phyloP scores from a whole-genome alignment of 2,797 vertebrate genomes.

The Hemibagrus guttatus region DNA sequence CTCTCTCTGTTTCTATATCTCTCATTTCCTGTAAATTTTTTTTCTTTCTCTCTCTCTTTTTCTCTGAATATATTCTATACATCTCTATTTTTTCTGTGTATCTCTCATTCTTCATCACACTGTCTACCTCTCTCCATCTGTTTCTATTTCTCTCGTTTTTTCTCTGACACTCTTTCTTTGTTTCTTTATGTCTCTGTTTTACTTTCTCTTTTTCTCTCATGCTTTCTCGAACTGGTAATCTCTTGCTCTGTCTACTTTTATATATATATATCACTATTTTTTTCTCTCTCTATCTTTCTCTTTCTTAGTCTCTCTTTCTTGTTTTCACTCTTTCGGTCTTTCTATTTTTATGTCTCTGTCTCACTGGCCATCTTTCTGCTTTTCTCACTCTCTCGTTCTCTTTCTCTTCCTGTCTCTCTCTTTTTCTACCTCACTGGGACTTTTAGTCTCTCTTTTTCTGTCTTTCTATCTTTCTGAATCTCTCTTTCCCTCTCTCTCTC shows the following conservation, averaged over 20 bases:
- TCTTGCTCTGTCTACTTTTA: constrained; percentile 8
- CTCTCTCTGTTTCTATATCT: background rate
- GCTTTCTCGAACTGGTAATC: constrained; percentile 25
- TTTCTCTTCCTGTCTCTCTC: constrained; percentile 35
- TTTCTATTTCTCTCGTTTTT: constrained; percentile 26
- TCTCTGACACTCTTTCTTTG: too few species aligned
- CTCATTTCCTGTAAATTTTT: too few species aligned
- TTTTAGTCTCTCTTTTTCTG: constrained; percentile 30
- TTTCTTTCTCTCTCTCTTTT: constrained; percentile 37
- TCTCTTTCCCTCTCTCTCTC: constrained; percentile 15
- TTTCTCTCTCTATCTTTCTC: constrained; percentile 28
- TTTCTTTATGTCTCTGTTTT: too few species aligned
- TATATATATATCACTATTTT: constrained; percentile 52
- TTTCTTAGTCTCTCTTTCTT: too few species aligned
- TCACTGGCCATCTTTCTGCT: background rate
- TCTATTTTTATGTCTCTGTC: constrained; percentile 45
- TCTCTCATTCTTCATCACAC: background rate
- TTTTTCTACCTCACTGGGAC: too few species aligned
- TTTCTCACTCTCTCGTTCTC: background rate
- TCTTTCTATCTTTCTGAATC: constrained; percentile 12
- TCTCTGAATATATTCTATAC: too few species aligned
- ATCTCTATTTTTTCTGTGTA: background rate
- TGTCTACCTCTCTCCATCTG: constrained; percentile 47
- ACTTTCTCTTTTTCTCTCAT: constrained; percentile 28
- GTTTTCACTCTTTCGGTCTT: too few species aligned